Conservation (phyloP, 35 echinoderm and acorn worm genomes). For the Apostichopus californicus region DNA sequence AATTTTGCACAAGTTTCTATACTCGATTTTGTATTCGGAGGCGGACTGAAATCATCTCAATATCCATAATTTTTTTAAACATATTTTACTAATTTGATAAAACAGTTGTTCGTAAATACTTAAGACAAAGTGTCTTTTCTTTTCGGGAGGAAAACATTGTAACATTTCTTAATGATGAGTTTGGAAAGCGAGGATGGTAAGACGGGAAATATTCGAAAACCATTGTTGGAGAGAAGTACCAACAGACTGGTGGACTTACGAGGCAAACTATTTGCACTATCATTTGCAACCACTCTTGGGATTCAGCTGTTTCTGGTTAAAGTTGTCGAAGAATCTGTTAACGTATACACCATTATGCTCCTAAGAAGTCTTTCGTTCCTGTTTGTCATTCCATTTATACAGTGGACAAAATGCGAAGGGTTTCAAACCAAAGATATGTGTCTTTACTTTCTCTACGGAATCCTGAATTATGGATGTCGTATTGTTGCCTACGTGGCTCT, state of each 20-base stretch:
- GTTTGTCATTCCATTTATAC: neutral
- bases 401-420: neutral
- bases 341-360: neutral
- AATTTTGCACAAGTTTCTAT: no score
- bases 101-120: no score
- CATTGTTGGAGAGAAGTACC: no score
- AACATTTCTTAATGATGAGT: no score
- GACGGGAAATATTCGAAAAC: no score
- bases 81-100: no score
- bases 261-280: neutral
- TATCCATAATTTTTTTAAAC: no score
- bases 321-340: neutral
- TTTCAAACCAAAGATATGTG: neutral
- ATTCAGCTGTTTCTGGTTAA: neutral
- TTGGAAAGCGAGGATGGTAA: no score
- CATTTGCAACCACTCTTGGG: neutral
- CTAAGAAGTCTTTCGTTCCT: constrained; percentile 2
- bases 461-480: neutral
- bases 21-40: no score
- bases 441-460: neutral
- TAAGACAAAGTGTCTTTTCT: no score
- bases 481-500: neutral
- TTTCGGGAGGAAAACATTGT: no score
- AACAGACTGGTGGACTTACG: neutral
- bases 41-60: no score